A percentile compares a stretch with the other conserved stretches of the same genome.
Conservation (phyloP, 2,113 vertebrate genomes). For the Saimiri boliviensis region DNA sequence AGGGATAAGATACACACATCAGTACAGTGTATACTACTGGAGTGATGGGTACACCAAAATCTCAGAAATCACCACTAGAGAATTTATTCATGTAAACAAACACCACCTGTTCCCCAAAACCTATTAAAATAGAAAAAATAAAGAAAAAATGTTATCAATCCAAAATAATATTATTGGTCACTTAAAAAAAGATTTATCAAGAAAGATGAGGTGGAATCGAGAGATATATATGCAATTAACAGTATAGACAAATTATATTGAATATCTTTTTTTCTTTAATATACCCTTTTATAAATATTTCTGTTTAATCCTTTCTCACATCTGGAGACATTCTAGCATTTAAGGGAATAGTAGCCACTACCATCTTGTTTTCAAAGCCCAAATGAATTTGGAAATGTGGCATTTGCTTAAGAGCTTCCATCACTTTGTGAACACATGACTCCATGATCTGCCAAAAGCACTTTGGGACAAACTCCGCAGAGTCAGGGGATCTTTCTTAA, state of each 20-base stretch:
- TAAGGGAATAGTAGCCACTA: not conserved
- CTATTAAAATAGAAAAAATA: too few species aligned
- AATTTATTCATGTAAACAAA: too few species aligned
- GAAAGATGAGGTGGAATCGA: not conserved
- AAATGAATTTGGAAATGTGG: not conserved
- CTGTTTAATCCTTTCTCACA: not conserved
- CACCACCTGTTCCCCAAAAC: too few species aligned
- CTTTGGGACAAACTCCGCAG: not conserved
- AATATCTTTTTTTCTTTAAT: not conserved
- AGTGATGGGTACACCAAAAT: too few species aligned
- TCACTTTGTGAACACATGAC: not conserved
- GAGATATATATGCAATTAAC: not conserved
- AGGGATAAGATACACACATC: too few species aligned
- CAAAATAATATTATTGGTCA: too few species aligned
- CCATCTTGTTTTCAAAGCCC: not conserved
- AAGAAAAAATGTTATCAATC: too few species aligned
- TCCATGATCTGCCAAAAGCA: not conserved
- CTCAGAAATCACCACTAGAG: too few species aligned
- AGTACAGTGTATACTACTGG: too few species aligned
- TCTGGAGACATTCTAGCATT: not conserved
- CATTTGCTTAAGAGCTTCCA: not conserved
- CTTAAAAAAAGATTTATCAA: not conserved
- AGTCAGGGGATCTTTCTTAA: not conserved
- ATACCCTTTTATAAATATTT: not conserved
- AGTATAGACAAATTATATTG: not conserved